These are phyloP conservation scores for Nesometra sesokonis DNA, from an alignment of 35 echinoderm and acorn worm genomes.

Conservation along the genomic window DNA sequence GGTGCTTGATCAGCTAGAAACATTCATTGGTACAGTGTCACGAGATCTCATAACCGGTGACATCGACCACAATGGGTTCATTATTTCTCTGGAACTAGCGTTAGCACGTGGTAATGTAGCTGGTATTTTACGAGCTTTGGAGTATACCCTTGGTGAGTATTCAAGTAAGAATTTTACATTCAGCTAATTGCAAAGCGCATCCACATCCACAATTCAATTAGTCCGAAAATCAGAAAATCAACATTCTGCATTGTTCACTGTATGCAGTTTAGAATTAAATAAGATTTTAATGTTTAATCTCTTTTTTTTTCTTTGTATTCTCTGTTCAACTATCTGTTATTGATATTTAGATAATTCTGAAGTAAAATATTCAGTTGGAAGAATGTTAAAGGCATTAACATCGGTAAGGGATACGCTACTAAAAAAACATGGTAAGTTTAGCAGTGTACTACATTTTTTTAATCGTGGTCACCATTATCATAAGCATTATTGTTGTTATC, in stretches of 20 bases:
- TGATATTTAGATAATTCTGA: not conserved
- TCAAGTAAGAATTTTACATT: too few relatives aligned
- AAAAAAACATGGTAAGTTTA: slow-evolving; percentile 70
- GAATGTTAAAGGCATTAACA: slow-evolving; percentile 46
- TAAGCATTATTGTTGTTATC: not conserved
- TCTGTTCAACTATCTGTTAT: not conserved
- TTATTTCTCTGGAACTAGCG: slow-evolving; percentile 32
- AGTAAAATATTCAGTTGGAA: slow-evolving; percentile 2
- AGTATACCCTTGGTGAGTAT: slow-evolving; percentile 50
- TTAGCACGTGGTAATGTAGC: slow-evolving; percentile 74
- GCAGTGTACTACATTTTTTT: not conserved
- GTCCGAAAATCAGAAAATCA: too few relatives aligned
- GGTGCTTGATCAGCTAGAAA: slow-evolving; percentile 70
- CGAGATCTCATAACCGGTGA: not conserved
- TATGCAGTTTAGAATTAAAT: too few relatives aligned
- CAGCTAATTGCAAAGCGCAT: too few relatives aligned
- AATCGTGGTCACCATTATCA: too few relatives aligned
- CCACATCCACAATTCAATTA: too few relatives aligned
- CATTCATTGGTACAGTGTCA: slow-evolving; percentile 56
- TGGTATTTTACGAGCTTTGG: slow-evolving; percentile 58
- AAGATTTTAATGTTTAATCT: too few relatives aligned
- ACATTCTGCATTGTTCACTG: too few relatives aligned
- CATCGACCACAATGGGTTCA: not conserved
- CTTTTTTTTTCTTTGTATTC: too few relatives aligned
- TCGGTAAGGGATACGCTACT: slow-evolving; percentile 44